Evolutionary conservation across 2,888 invertebrate genomes (phyloP).

Genomic region (Nomada fabriciana): DNA sequence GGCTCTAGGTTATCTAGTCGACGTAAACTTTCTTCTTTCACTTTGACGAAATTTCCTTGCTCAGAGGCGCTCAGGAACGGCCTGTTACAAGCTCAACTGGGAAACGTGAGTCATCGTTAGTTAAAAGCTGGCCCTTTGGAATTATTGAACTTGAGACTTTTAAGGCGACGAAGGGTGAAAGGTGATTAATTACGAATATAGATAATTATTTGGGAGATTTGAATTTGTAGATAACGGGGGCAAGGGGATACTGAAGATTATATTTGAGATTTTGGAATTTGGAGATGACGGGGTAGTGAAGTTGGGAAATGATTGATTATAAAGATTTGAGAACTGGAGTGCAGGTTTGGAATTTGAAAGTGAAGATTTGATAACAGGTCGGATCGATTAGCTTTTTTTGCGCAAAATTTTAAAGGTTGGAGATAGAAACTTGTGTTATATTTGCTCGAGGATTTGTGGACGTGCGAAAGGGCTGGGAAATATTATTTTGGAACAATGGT

Average conservation of each 20-base stretch:
- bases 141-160: background rate
- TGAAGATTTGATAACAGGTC: no score
- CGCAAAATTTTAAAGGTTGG: no score
- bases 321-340: background rate
- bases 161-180: background rate
- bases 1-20: conserved; percentile 55
- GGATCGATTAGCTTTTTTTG: no score
- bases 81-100: background rate
- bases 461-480: no score
- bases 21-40: conserved; percentile 33
- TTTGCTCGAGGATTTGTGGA: no score
- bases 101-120: conserved; percentile 20
- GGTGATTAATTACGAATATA: background rate
- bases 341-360: no score
- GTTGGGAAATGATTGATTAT: background rate
- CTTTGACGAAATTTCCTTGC: conserved; percentile 13
- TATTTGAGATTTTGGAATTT: background rate
- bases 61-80: background rate
- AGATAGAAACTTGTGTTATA: no score
- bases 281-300: background rate
- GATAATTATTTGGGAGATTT: background rate
- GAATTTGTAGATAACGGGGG: background rate
- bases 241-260: background rate
- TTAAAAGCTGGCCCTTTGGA: background rate
- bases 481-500: no score